Evolutionary conservation across 2,113 vertebrate genomes (phyloP).

Genomic region (Microcebus ravelobensis): DNA sequence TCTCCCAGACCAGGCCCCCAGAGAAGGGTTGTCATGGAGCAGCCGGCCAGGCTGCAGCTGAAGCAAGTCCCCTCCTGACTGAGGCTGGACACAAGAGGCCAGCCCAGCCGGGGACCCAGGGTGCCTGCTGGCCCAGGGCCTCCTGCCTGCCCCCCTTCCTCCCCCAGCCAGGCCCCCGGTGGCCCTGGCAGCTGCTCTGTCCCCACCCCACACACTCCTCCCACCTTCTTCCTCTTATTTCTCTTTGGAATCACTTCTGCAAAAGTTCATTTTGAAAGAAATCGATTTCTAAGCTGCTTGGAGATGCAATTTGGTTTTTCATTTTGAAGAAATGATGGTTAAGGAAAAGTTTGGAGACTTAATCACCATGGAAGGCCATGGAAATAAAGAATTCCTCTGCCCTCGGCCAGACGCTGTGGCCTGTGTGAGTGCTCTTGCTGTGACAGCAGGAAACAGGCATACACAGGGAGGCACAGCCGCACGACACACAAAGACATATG

Average conservation of each 20-base stretch:
- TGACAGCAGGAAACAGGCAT: not conserved
- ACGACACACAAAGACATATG: rapidly evolving
- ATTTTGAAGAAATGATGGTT: constrained; percentile 69
- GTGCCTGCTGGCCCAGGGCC: rapidly evolving
- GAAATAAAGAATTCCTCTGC: constrained; percentile 48
- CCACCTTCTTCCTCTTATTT: constrained; percentile 14
- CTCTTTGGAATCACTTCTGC: constrained; percentile 37
- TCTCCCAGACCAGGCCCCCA: not conserved
- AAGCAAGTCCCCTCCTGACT: not conserved
- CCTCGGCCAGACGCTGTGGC: not conserved
- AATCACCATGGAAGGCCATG: constrained; percentile 25
- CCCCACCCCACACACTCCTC: not conserved
- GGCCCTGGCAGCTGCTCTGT: not conserved
- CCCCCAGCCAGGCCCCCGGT: not conserved
- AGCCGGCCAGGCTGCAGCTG: not conserved
- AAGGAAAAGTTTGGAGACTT: constrained; percentile 58
- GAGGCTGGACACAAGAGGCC: not conserved
- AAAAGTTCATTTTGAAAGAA: constrained; percentile 78
- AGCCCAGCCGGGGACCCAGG: not conserved
- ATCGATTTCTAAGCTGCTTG: constrained; percentile 69
- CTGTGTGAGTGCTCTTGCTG: not conserved
- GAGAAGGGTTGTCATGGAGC: not conserved
- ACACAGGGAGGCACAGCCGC: not conserved
- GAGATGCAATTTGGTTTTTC: constrained; percentile 71
- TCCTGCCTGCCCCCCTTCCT: rapidly evolving